These are phyloP conservation scores for Zosterops borbonicus DNA, from an alignment of 2,113 vertebrate genomes.

Conservation along the genomic window DNA sequence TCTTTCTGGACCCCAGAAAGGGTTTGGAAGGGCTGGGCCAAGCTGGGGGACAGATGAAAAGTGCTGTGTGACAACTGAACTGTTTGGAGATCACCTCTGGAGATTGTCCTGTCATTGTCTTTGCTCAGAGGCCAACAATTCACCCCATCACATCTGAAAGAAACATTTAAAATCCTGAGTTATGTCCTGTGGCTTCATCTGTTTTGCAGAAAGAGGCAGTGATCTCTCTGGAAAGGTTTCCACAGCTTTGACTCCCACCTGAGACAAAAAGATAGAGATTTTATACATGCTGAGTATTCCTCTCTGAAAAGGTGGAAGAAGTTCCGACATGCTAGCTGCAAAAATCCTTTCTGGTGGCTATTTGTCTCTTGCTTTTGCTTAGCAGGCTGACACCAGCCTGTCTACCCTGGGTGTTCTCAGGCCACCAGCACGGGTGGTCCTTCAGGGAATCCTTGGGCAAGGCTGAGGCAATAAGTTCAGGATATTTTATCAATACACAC, in stretches of 20 bases:
- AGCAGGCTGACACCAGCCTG: background rate
- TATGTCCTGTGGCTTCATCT: background rate
- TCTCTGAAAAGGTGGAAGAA: background rate
- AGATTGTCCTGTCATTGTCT: background rate
- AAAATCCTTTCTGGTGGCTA: constrained; percentile 82
- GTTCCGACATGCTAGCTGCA: constrained; percentile 56
- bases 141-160: background rate
- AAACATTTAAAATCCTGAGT: background rate
- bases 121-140: background rate
- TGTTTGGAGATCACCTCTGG: background rate
- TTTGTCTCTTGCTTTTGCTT: constrained; percentile 75
- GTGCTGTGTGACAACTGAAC: background rate
- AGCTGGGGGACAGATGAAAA: background rate
- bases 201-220: background rate
- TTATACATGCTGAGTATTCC: background rate
- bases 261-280: background rate
- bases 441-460: background rate
- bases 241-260: background rate
- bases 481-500: background rate
- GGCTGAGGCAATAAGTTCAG: background rate
- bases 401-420: background rate
- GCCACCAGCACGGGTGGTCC: fast-evolving
- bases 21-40: background rate
- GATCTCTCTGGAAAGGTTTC: background rate
- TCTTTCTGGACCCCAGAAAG: background rate